Evolutionary conservation across 30 jellyfish, hydroid and myxozoan genomes (phyloP).

Genomic region (Rhopilema esculentum): DNA sequence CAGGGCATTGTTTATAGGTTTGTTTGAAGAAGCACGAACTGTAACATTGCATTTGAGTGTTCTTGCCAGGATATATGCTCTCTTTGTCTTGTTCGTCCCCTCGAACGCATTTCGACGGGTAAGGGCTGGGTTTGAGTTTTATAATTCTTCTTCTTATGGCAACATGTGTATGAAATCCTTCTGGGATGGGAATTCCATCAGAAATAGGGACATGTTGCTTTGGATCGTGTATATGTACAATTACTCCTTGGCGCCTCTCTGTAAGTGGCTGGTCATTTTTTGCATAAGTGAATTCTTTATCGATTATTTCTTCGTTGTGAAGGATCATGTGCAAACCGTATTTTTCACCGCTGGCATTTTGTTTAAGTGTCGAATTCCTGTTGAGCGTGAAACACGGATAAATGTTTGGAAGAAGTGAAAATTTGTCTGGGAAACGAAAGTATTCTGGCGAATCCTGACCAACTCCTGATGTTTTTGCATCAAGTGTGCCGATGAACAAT

Average conservation of each 20-base stretch:
- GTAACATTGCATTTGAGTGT: not conserved
- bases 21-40: not conserved
- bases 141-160: not conserved
- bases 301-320: not conserved
- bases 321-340: slow-evolving; percentile 19
- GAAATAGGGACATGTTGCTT: not conserved
- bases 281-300: not conserved
- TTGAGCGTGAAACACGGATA: slow-evolving; percentile 45
- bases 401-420: slow-evolving; percentile 9
- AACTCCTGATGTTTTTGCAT: not conserved
- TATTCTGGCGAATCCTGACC: not conserved
- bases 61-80: slow-evolving; percentile 26
- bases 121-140: not conserved
- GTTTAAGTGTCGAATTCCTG: slow-evolving; percentile 8
- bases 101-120: slow-evolving; percentile 3
- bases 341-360: not conserved
- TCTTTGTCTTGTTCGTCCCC: slow-evolving; percentile 4
- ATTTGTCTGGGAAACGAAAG: slow-evolving; percentile 20
- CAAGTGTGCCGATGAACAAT: slow-evolving; percentile 2
- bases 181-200: not conserved
- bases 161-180: slow-evolving; percentile 19
- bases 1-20: not conserved
- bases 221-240: slow-evolving; percentile 13
- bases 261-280: not conserved
- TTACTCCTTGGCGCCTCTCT: slow-evolving; percentile 2